These are phyloP conservation scores for Hassar affinis DNA, from an alignment of 2,113 vertebrate genomes.

Conservation along the genomic window DNA sequence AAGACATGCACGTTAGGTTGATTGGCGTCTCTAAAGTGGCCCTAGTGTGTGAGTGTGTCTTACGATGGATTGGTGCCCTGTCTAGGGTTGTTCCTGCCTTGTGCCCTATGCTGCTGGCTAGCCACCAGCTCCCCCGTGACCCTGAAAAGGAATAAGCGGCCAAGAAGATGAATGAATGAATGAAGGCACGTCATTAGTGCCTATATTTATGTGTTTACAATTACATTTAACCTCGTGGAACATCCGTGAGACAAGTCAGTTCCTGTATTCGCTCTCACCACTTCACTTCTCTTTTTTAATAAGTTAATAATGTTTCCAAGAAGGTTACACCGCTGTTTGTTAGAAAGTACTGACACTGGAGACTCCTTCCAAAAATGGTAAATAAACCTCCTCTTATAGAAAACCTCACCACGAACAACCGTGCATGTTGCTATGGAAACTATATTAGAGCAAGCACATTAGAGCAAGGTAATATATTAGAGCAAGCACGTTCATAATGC, in stretches of 20 bases:
- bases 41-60: no score
- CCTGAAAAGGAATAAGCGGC: no score
- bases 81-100: no score
- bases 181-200: no score
- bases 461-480: not conserved
- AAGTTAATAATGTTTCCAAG: no score
- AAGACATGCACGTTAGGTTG: no score
- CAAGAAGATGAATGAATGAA: no score
- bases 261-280: not conserved
- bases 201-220: not conserved
- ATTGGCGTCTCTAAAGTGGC: no score
- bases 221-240: not conserved
- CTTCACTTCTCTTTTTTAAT: no score
- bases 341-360: not conserved
- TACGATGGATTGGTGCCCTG: no score
- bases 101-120: no score
- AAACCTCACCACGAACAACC: not conserved
- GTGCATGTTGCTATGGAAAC: not conserved
- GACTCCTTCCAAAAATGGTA: not conserved
- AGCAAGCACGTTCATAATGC: not conserved
- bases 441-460: not conserved
- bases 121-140: no score
- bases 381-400: not conserved
- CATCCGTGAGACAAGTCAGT: not conserved
- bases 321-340: not conserved